These are phyloP conservation scores for Gouania willdenowi DNA, from an alignment of 2,797 vertebrate species.

Conservation along the genomic window DNA sequence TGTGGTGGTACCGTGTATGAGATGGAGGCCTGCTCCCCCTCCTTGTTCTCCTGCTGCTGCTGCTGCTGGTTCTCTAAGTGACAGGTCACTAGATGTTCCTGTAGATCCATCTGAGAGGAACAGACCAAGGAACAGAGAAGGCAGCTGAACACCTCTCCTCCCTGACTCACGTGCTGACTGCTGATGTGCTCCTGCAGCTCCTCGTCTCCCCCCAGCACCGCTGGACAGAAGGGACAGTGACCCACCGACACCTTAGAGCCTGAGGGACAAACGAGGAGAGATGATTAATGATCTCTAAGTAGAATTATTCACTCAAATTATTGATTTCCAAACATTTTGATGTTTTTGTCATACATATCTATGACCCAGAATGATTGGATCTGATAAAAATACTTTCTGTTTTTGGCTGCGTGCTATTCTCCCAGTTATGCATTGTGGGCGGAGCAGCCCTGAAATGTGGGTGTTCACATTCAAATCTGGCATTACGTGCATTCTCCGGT, in stretches of 20 bases:
- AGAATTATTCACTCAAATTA: too few species aligned
- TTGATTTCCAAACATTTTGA: too few species aligned
- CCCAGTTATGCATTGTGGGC: too few species aligned
- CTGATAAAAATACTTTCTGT: too few species aligned
- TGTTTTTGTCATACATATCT: too few species aligned
- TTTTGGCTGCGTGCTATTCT: too few species aligned
- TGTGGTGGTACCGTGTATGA: slow-evolving; percentile 59
- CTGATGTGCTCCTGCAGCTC: slow-evolving; percentile 78
- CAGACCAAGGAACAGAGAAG: slow-evolving; percentile 78
- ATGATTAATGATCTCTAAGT: too few species aligned
- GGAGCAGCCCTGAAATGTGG: too few species aligned
- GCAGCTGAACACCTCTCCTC: slow-evolving; percentile 67
- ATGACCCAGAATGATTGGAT: too few species aligned
- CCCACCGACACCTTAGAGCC: slow-evolving; percentile 12
- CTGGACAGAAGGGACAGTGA: slow-evolving; percentile 69
- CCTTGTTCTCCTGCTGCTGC: slow-evolving; percentile 15
- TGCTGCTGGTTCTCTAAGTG: slow-evolving; percentile 68
- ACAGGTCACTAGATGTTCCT: slow-evolving; percentile 74
- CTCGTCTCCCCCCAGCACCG: slow-evolving; percentile 67
- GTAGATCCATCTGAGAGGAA: slow-evolving; percentile 72
- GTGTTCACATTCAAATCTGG: too few species aligned
- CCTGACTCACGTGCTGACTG: slow-evolving; percentile 66
- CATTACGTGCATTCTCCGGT: too few species aligned
- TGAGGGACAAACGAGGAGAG: slow-evolving; percentile 12
- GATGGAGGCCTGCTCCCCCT: slow-evolving; percentile 41